phyloP scores from a whole-genome alignment of 1,140 invertebrate species.

The Ganaspis sp. region DNA sequence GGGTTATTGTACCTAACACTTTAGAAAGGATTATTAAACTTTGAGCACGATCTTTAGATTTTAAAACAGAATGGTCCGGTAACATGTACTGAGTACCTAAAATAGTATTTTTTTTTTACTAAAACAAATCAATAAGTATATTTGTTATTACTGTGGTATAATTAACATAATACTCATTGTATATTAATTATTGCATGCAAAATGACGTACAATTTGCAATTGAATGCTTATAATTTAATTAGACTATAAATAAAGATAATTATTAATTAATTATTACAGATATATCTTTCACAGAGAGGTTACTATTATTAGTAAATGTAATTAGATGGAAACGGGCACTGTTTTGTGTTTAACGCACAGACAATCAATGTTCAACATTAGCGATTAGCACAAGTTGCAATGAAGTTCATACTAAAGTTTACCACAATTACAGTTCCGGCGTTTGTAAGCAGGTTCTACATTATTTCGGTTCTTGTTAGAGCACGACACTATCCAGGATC shows the following conservation, averaged over 20 bases:
- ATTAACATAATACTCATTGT: too few relatives aligned
- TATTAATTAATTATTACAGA: background rate
- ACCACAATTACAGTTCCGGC: conserved; percentile 17
- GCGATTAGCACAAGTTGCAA: conserved; percentile 28
- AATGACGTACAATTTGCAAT: too few relatives aligned
- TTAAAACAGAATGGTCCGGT: background rate
- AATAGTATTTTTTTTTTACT: too few relatives aligned
- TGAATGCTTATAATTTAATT: too few relatives aligned
- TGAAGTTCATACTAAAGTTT: conserved; percentile 25
- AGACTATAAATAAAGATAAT: too few relatives aligned
- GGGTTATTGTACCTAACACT: background rate
- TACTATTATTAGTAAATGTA: background rate
- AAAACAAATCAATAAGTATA: too few relatives aligned
- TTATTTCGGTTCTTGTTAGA: conserved; percentile 25
- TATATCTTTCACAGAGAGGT: background rate
- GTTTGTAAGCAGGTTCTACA: conserved; percentile 2
- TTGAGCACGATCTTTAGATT: background rate
- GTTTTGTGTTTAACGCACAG: conserved; percentile 16
- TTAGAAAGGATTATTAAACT: conserved; percentile 1
- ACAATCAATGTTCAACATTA: conserved; percentile 27
- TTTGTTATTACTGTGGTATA: too few relatives aligned
- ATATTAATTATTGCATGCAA: too few relatives aligned
- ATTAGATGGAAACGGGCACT: conserved; percentile 6
- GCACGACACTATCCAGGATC: conserved; percentile 9
- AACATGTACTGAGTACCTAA: too few relatives aligned